These are phyloP conservation scores for Sebastes kiyomatsui DNA, from an alignment of 2,797 vertebrate species.

Conservation along the genomic window DNA sequence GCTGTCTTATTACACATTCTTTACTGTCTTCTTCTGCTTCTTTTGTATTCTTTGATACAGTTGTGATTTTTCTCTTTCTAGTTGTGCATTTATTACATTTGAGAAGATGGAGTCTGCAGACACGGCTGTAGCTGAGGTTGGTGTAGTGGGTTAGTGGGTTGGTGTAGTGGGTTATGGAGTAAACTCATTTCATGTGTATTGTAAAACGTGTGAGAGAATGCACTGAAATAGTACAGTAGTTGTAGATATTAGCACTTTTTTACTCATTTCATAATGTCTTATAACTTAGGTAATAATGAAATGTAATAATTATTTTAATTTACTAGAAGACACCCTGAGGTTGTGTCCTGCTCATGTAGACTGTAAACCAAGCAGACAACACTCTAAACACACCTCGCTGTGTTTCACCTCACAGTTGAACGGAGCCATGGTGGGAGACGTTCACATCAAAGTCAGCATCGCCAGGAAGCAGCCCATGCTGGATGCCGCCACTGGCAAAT, in stretches of 20 bases:
- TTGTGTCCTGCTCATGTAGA: background rate
- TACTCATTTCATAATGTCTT: background rate
- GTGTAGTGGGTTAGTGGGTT: slow-evolving; percentile 9
- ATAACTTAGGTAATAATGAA: background rate
- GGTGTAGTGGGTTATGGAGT: no score
- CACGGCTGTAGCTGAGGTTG: slow-evolving; percentile 90
- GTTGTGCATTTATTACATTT: slow-evolving; percentile 94
- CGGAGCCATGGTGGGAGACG: slow-evolving; percentile 85
- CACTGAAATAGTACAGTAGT: no score
- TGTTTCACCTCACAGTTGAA: slow-evolving; percentile 81
- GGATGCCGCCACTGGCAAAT: slow-evolving; percentile 90
- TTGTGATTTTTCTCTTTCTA: slow-evolving; percentile 54
- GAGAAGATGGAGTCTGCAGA: slow-evolving; percentile 97
- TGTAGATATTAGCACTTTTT: no score
- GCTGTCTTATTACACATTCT: background rate
- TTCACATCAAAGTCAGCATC: slow-evolving; percentile 92
- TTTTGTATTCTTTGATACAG: background rate
- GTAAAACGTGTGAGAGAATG: no score
- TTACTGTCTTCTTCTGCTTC: background rate
- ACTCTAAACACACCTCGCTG: background rate
- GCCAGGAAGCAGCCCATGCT: slow-evolving; percentile 95
- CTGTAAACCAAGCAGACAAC: background rate
- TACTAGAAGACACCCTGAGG: no score
- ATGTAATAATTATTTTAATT: fast-evolving
- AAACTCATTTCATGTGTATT: no score